These are phyloP conservation scores for Zosterops lateralis DNA, from an alignment of 2,113 vertebrate species.

Conservation along the genomic window DNA sequence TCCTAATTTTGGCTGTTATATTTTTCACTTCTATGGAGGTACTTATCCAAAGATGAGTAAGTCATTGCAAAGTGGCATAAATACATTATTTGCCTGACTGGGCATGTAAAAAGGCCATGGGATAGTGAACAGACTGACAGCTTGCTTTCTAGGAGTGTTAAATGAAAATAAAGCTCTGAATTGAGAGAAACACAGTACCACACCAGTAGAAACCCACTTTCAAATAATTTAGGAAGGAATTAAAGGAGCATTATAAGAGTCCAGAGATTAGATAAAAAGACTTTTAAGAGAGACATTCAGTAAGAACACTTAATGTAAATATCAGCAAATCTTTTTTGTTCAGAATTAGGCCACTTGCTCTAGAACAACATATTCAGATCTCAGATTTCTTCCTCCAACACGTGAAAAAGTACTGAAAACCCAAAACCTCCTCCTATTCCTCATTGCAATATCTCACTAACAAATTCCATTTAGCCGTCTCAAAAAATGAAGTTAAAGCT, in stretches of 20 bases:
- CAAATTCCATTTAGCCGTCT: not conserved
- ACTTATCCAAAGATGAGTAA: not conserved
- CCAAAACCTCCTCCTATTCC: not conserved
- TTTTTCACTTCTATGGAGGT: not conserved
- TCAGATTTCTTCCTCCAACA: not conserved
- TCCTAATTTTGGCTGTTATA: not conserved
- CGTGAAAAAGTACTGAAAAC: not conserved
- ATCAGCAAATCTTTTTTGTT: not conserved
- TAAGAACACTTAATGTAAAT: not conserved
- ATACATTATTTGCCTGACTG: not conserved
- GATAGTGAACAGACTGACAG: not conserved
- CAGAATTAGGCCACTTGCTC: not conserved
- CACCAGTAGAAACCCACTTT: not conserved
- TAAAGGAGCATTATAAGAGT: not conserved
- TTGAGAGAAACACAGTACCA: not conserved
- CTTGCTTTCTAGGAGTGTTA: not conserved
- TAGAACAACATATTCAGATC: not conserved
- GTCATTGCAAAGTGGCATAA: not conserved
- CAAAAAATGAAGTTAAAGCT: not conserved
- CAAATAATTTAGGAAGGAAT: not conserved
- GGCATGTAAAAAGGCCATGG: not conserved
- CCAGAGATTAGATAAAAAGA: not conserved
- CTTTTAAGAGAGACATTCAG: not conserved
- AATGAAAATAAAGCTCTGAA: not conserved
- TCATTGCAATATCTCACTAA: not conserved